phyloP scores from a whole-genome alignment of 2,797 vertebrate genomes.

The Champsocephalus esox region DNA sequence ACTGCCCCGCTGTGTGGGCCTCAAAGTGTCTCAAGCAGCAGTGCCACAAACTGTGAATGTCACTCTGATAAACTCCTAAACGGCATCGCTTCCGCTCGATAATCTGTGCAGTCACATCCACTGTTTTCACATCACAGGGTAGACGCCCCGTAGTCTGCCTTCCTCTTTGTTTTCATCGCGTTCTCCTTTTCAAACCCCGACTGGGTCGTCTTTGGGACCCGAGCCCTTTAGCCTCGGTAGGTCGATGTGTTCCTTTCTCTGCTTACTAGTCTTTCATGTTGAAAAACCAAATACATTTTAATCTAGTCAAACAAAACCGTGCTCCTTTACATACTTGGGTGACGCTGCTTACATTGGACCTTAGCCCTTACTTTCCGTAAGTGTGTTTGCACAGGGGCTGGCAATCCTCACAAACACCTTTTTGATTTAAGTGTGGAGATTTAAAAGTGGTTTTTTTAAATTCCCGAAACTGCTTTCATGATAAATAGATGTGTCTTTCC shows the following conservation, averaged over 20 bases:
- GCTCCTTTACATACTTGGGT: not conserved
- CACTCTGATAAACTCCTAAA: constrained; percentile 19
- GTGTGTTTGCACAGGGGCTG: no score
- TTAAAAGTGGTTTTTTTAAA: no score
- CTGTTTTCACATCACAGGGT: constrained; percentile 30
- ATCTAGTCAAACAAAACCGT: not conserved
- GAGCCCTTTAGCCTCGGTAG: constrained; percentile 2
- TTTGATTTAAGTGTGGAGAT: no score
- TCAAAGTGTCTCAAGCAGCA: constrained; percentile 36
- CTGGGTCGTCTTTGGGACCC: not conserved
- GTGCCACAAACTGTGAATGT: constrained; percentile 50
- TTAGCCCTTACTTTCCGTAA: not conserved
- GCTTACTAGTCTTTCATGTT: not conserved
- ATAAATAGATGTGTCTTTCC: no score
- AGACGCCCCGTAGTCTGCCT: not conserved
- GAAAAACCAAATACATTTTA: not conserved
- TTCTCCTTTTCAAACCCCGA: not conserved
- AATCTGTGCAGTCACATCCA: not conserved
- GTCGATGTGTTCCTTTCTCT: not conserved
- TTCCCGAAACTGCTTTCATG: no score
- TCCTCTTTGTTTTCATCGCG: not conserved
- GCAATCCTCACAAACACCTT: no score
- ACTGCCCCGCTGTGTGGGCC: constrained; percentile 17
- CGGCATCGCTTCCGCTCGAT: constrained; percentile 9
- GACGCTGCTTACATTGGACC: not conserved